A percentile compares a stretch with the other conserved stretches of the same genome.
Conservation (phyloP, 2,888 invertebrate genomes). For the Drosophila niveifrons region DNA sequence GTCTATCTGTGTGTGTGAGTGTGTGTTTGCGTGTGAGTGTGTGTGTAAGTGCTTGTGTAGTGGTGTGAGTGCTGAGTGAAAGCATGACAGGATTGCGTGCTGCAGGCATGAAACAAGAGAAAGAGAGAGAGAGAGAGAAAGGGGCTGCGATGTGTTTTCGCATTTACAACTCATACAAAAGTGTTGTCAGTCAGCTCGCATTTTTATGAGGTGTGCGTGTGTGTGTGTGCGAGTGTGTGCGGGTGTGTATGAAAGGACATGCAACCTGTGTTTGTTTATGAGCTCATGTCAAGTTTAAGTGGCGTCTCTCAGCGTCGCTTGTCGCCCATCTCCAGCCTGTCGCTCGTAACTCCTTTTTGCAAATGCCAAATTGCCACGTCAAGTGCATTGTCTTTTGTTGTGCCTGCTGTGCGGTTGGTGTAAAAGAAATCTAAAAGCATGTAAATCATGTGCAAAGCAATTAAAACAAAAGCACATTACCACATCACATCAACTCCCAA, state of each 20-base stretch:
- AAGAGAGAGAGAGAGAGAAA: neutral
- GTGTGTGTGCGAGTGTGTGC: constrained; percentile 18
- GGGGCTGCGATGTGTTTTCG: constrained; percentile 35
- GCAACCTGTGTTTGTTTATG: constrained; percentile 73
- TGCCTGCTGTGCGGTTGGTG: constrained; percentile 20
- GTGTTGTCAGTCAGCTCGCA: constrained; percentile 78
- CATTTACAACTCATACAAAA: constrained; percentile 72
- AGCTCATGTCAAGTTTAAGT: constrained; percentile 71
- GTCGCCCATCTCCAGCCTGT: neutral
- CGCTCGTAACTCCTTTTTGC: neutral
- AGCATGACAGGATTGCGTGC: constrained; percentile 73
- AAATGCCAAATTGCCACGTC: constrained; percentile 60
- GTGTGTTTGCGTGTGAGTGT: neutral
- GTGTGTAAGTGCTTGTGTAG: neutral
- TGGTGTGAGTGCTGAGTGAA: constrained; percentile 54
- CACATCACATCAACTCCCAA: too few relatives aligned
- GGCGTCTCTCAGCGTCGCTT: constrained; percentile 47
- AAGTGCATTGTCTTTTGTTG: constrained; percentile 58
- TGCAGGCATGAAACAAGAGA: constrained; percentile 65
- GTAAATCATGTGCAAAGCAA: constrained; percentile 65
- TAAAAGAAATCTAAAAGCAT: constrained; percentile 35
- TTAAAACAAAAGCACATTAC: constrained; percentile 50
- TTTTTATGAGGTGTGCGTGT: constrained; percentile 67
- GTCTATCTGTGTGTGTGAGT: constrained; percentile 1
- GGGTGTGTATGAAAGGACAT: constrained; percentile 51